These are phyloP conservation scores for Aethina tumida DNA, from an alignment of 1,140 invertebrate genomes.

Conservation along the genomic window DNA sequence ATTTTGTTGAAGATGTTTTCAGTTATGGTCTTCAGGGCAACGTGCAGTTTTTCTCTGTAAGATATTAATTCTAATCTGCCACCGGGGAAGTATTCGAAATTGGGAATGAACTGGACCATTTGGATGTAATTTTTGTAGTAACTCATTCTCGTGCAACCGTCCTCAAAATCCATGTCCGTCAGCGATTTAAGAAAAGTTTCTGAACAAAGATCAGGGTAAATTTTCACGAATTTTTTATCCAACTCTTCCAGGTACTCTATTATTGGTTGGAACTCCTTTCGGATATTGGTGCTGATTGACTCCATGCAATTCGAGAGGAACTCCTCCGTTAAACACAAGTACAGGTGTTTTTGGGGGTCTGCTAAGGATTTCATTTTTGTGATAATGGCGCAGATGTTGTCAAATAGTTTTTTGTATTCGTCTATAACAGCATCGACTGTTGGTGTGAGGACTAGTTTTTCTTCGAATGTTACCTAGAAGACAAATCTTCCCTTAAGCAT, in stretches of 20 bases:
- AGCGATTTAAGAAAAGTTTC: constrained; percentile 7
- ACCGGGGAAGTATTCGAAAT: constrained; percentile 21
- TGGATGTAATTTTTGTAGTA: constrained; percentile 18
- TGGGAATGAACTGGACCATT: constrained; percentile 21
- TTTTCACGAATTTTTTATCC: constrained; percentile 11
- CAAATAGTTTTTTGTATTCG: constrained; percentile 14
- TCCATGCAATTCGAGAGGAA: constrained; percentile 18
- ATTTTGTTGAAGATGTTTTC: constrained; percentile 20
- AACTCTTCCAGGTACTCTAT: constrained; percentile 16
- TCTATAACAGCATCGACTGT: constrained; percentile 12
- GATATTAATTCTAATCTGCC: constrained; percentile 16
- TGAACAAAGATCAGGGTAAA: constrained; percentile 18
- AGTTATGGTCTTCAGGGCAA: constrained; percentile 12
- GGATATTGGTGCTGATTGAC: constrained; percentile 17
- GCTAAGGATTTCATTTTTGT: constrained; percentile 1
- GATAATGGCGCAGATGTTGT: constrained; percentile 17
- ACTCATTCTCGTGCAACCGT: constrained; percentile 21
- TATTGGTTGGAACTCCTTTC: constrained; percentile 17
- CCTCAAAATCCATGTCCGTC: constrained; percentile 20
- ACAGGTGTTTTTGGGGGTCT: constrained; percentile 11
- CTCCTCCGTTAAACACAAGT: constrained; percentile 21
- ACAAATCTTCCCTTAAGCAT: no score
- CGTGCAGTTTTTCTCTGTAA: constrained; percentile 18
- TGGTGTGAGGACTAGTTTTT: constrained; percentile 14
- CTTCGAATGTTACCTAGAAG: constrained; percentile 17